Base-by-base conservation (phyloP, 2,113 vertebrate species). In the Leucopsar rothschildi region DNA sequence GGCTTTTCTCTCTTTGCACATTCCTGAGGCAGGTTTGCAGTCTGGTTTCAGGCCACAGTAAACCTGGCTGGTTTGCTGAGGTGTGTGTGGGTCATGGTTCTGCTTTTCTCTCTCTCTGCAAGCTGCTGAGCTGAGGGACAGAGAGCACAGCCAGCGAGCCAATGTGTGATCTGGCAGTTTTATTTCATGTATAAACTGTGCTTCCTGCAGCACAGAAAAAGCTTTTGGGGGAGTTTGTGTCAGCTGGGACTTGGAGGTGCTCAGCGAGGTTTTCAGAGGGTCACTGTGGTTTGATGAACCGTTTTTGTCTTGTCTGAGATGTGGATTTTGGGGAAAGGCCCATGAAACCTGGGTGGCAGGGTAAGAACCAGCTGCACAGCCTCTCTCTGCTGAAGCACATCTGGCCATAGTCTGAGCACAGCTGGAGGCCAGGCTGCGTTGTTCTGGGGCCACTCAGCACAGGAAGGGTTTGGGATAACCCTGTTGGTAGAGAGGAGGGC, bases 341-440 rank as follows among this genome's bases (percentile, higher is more conserved):
- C 2, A 0, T 0, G 3, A 66, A 49, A 33, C 35, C 45, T 42
- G 22, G 23, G 12, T 73, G 31, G 29, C 45, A 33, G n/a, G 5
- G 24, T 40, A 57, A 63, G 70, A 69, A 85, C 61, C 70, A 72
- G 70, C 57, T 1, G 0, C 72, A 50, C 40, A 60, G 0, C 23
- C 33, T 82, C n/a, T 44, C 15, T 70, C 20, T 86, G 42, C 64
- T 70, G 18, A 9, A 28, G 25, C 82, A 40, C 25, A 6, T 61
- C 45, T 68, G 80, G 52, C 49, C 22, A 2, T 2, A 20, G 42
- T 14, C 22, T 91, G 69, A 5, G 37, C 71, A 12, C 52, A 64
- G 57, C 77, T 78, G 64, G 72, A 72, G 40, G 19, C 50, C 59
- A 65, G 68, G 50, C 63, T 65, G 78, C 23, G 3, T 13, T 85